Evolutionary conservation across 1,140 invertebrate species (phyloP).

Genomic region (Calliphora vicina): DNA sequence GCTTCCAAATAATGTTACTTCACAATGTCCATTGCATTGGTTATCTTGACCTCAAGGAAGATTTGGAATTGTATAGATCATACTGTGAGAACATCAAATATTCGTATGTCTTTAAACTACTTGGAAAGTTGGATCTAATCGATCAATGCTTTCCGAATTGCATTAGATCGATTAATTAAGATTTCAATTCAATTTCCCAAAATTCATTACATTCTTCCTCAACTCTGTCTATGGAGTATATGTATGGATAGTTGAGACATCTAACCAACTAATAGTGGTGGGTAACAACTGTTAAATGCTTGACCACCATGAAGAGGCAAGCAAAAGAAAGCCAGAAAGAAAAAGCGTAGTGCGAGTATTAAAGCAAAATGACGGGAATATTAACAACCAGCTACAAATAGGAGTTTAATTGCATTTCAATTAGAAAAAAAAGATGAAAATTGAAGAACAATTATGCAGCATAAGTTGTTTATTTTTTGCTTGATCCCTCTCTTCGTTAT

Average conservation of each 20-base stretch:
- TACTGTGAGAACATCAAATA: too few relatives aligned
- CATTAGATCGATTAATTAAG: too few relatives aligned
- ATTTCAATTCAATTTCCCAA: background rate
- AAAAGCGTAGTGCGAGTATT: background rate
- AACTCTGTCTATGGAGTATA: background rate
- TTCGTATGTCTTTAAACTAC: too few relatives aligned
- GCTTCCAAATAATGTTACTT: too few relatives aligned
- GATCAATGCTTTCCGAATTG: too few relatives aligned
- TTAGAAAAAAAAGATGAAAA: background rate
- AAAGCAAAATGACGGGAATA: background rate
- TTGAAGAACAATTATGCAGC: background rate
- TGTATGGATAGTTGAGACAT: background rate
- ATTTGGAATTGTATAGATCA: too few relatives aligned
- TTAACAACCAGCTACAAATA: background rate
- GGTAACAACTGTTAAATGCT: background rate
- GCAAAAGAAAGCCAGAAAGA: background rate
- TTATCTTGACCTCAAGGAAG: too few relatives aligned
- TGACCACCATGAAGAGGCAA: slow-evolving; percentile 3
- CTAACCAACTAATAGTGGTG: background rate
- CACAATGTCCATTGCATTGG: too few relatives aligned
- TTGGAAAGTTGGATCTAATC: too few relatives aligned
- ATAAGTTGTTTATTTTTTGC: background rate
- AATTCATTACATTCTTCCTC: background rate
- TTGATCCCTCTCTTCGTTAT: background rate
- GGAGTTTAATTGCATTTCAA: background rate